Conservation (phyloP, 2,888 invertebrate species). For the Balanococcus diminutus region DNA sequence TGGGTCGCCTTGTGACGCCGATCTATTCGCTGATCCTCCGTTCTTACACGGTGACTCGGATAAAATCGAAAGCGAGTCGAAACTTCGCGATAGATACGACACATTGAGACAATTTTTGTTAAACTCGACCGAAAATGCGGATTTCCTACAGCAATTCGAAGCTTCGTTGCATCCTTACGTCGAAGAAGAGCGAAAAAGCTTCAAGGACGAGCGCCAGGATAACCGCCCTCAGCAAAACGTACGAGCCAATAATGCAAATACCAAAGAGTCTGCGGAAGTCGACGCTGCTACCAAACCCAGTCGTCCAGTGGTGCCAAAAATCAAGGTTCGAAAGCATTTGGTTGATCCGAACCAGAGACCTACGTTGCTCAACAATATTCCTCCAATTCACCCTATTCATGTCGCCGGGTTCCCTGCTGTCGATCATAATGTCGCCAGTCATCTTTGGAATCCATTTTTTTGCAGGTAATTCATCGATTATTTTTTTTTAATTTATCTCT, state of each 20-base stretch:
- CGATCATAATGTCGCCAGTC: constrained; percentile 65
- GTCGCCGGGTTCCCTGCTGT: constrained; percentile 68
- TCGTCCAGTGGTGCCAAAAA: constrained; percentile 60
- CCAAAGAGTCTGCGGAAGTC: not conserved
- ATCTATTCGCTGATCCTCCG: not conserved
- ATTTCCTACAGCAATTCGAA: constrained; percentile 16
- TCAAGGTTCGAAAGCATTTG: constrained; percentile 64
- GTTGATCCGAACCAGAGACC: constrained; percentile 62
- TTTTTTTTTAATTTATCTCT: not conserved
- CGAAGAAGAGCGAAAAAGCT: constrained; percentile 6
- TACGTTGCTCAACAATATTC: constrained; percentile 60
- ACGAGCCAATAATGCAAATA: constrained; percentile 27
- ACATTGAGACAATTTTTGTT: not conserved
- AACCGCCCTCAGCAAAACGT: not conserved
- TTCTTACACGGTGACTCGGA: not conserved
- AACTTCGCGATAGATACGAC: constrained; percentile 14
- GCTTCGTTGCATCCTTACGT: not conserved
- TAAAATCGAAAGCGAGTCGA: not conserved
- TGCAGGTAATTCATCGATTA: constrained; percentile 75
- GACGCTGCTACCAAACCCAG: not conserved
- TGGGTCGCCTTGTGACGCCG: not conserved
- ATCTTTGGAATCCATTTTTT: constrained; percentile 83
- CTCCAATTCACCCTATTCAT: constrained; percentile 69
- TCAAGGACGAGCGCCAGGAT: constrained; percentile 20
- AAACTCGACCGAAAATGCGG: not conserved